Evolutionary conservation across 2,888 invertebrate species (phyloP).

Genomic region (Bellardia pandia): DNA sequence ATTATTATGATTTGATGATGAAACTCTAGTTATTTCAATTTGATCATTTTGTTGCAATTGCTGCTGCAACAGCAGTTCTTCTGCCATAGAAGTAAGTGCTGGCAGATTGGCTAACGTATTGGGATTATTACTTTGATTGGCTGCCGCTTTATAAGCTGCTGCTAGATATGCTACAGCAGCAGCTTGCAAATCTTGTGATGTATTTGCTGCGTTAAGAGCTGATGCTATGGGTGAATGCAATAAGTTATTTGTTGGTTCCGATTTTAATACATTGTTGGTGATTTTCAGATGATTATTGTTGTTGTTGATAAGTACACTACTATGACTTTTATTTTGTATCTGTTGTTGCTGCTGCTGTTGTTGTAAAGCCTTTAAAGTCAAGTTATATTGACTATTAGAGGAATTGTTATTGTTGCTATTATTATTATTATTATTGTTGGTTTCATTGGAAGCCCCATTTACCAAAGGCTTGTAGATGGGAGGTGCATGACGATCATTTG

Average conservation of each 20-base stretch:
- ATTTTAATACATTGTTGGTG: constrained; percentile 76
- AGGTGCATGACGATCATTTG: constrained; percentile 75
- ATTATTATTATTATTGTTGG: constrained; percentile 58
- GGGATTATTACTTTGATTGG: constrained; percentile 72
- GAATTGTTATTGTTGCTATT: constrained; percentile 41
- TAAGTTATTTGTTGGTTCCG: constrained; percentile 68
- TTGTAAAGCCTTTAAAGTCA: constrained; percentile 74
- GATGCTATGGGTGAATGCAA: constrained; percentile 75
- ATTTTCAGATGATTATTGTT: constrained; percentile 69
- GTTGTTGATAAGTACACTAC: constrained; percentile 72
- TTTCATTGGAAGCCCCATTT: constrained; percentile 78
- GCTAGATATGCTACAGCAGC: constrained; percentile 79
- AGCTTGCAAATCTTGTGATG: constrained; percentile 79
- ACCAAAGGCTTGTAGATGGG: constrained; percentile 82
- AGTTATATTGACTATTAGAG: constrained; percentile 64
- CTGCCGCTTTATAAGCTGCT: constrained; percentile 79
- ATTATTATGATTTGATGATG: constrained; percentile 67
- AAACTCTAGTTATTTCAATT: constrained; percentile 82
- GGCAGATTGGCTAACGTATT: constrained; percentile 63
- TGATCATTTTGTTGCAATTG: constrained; percentile 82
- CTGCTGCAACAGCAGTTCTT: constrained; percentile 77
- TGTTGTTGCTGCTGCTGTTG: constrained; percentile 71
- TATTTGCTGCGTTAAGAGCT: constrained; percentile 79
- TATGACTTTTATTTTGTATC: constrained; percentile 62
- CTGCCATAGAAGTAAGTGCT: constrained; percentile 67